These are phyloP conservation scores for Polypedilum vanderplanki DNA, from an alignment of 1,140 invertebrate genomes.

Conservation along the genomic window DNA sequence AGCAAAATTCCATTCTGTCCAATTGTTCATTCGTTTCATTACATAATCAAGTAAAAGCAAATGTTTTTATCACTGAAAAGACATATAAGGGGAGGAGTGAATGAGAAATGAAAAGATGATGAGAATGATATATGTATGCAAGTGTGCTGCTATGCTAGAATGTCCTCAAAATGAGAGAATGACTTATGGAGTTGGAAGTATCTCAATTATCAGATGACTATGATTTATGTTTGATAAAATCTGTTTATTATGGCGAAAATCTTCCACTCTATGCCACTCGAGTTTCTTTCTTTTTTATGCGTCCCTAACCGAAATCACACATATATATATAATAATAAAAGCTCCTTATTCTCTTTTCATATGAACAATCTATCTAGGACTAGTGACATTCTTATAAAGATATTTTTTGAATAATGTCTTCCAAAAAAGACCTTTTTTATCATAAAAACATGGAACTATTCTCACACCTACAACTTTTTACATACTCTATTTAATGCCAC, in stretches of 20 bases:
- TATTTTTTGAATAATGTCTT: constrained; percentile 1
- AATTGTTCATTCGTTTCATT: too few species aligned
- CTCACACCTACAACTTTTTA: background rate
- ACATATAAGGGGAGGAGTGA: background rate
- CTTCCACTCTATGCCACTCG: background rate
- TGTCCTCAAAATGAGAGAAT: background rate
- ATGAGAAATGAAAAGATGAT: too few species aligned
- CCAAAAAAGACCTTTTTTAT: background rate
- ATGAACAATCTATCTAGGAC: too few species aligned
- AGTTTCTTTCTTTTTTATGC: too few species aligned
- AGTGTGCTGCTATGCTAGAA: background rate
- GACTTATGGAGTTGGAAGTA: background rate
- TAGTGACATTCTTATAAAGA: background rate
- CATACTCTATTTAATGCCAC: background rate
- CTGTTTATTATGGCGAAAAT: constrained; percentile 18
- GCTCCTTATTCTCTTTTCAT: too few species aligned
- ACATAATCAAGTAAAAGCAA: too few species aligned
- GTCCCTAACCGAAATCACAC: too few species aligned
- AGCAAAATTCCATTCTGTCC: too few species aligned
- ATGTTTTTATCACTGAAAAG: constrained; percentile 1
- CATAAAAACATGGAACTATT: background rate
- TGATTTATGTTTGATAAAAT: constrained; percentile 20
- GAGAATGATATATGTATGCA: background rate
- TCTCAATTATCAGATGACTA: constrained; percentile 13
- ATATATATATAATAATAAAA: too few species aligned